phyloP scores from a whole-genome alignment of 2,888 invertebrate species.

The Tenthredo notha region DNA sequence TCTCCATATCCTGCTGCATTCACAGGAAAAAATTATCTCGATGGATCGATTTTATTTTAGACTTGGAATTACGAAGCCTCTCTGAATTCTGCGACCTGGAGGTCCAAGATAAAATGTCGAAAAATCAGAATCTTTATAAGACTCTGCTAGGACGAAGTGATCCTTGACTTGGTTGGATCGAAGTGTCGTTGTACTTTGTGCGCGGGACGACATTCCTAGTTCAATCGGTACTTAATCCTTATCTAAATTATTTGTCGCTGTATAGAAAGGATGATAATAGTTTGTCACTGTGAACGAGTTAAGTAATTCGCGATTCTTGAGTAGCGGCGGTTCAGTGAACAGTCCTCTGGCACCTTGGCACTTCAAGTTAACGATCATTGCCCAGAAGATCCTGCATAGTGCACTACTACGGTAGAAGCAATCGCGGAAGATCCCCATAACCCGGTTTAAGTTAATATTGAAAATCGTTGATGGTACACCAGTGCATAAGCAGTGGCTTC shows the following conservation, averaged over 20 bases:
- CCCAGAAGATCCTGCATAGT: neutral
- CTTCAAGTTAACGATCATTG: neutral
- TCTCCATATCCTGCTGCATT: neutral
- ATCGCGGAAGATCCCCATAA: neutral
- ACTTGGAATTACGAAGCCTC: no score
- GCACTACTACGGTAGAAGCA: neutral
- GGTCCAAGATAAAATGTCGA: no score
- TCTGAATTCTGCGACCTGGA: no score
- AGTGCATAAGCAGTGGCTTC: neutral
- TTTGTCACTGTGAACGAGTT: neutral
- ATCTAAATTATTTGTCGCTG: slow-evolving; percentile 64
- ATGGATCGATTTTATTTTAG: no score
- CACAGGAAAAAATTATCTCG: neutral
- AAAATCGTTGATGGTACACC: neutral
- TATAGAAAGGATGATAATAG: no score
- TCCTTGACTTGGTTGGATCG: neutral
- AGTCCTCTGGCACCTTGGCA: neutral
- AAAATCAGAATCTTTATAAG: no score
- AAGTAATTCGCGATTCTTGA: neutral
- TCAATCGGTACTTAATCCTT: slow-evolving; percentile 71
- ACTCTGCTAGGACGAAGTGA: neutral
- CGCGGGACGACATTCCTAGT: slow-evolving; percentile 72
- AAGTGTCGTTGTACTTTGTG: neutral
- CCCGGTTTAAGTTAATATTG: neutral
- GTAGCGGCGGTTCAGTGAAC: neutral